These are phyloP conservation scores for Drosophila repleta DNA, from an alignment of 1,140 invertebrate species.

Conservation along the genomic window DNA sequence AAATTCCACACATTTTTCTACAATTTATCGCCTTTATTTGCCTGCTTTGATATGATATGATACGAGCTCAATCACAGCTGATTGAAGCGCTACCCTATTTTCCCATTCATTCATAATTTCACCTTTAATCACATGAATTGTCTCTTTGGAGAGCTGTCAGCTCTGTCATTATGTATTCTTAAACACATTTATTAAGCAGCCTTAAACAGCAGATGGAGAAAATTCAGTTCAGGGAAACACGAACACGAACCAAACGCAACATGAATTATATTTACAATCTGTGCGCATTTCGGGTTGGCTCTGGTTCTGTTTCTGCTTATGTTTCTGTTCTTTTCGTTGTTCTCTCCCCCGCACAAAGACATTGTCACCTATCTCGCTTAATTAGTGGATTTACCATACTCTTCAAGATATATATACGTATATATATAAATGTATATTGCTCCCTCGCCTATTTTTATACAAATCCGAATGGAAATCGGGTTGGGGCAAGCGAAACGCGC, in stretches of 20 bases:
- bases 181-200: conserved; percentile 57
- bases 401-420: not conserved
- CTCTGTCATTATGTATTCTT: conserved; percentile 50
- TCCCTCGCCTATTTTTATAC: conserved; percentile 33
- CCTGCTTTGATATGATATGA: too few relatives aligned
- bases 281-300: conserved; percentile 54
- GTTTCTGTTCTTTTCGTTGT: not conserved
- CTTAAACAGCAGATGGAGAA: conserved; percentile 56
- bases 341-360: not conserved
- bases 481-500: not conserved
- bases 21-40: too few relatives aligned
- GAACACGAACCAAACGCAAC: conserved; percentile 48
- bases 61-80: not conserved
- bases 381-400: conserved; percentile 77
- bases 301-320: not conserved
- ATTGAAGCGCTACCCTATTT: not conserved
- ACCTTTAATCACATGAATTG: conserved; percentile 1
- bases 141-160: conserved; percentile 20
- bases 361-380: conserved; percentile 77
- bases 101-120: not conserved
- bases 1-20: too few relatives aligned
- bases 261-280: conserved; percentile 56
- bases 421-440: conserved; percentile 46
- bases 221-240: conserved; percentile 33
- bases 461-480: conserved; percentile 57